phyloP scores from a whole-genome alignment of 1,140 invertebrate genomes.

The Leptinotarsa texana region DNA sequence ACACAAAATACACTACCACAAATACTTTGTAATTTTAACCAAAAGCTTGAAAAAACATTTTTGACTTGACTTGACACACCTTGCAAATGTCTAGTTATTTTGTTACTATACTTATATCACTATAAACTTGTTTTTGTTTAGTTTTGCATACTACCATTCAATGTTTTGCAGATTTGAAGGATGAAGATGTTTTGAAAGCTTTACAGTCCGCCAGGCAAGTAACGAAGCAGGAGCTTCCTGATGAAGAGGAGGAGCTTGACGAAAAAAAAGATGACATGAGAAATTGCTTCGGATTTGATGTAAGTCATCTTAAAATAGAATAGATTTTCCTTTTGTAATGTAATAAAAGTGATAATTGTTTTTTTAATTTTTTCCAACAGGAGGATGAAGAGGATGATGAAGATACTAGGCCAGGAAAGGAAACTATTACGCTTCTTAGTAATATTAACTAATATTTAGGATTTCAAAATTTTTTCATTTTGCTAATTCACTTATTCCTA shows the following conservation, averaged over 20 bases:
- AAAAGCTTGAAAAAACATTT: no score
- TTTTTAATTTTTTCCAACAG: slow-evolving; percentile 25
- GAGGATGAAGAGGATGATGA: slow-evolving; percentile 50
- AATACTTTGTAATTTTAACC: no score
- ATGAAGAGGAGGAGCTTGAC: slow-evolving; percentile 52
- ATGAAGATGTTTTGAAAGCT: slow-evolving; percentile 53
- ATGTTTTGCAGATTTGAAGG: slow-evolving; percentile 47
- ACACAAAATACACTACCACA: no score
- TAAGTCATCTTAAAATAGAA: slow-evolving; percentile 50
- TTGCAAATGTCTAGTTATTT: background rate
- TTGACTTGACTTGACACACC: background rate
- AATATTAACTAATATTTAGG: background rate
- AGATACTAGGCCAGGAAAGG: slow-evolving; percentile 36
- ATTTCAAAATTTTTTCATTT: no score
- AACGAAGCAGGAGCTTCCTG: slow-evolving; percentile 48
- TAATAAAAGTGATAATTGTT: background rate
- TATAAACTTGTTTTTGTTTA: background rate
- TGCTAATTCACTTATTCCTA: no score
- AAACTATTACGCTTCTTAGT: slow-evolving; percentile 48
- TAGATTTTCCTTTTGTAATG: background rate
- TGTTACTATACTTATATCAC: background rate
- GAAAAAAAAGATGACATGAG: slow-evolving; percentile 67
- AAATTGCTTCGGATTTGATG: slow-evolving; percentile 86
- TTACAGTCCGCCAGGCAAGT: slow-evolving; percentile 48
- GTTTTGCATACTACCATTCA: slow-evolving; percentile 7